Evolutionary conservation across 2,113 vertebrate species (phyloP).

Genomic region (Sula dactylatra): DNA sequence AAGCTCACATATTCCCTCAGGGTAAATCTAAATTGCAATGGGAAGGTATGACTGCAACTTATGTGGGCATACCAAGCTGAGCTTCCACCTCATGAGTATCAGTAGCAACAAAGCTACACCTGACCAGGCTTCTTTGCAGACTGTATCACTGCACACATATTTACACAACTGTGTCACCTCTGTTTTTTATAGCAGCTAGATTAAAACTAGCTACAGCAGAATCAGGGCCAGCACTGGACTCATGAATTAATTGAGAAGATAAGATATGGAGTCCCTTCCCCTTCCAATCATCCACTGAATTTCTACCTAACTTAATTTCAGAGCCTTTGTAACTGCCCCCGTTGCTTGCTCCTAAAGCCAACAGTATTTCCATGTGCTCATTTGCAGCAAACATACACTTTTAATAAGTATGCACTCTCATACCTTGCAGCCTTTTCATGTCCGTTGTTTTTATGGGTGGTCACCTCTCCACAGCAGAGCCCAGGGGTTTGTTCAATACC

Average conservation of each 20-base stretch:
- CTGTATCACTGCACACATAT: neutral
- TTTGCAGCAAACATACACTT: neutral
- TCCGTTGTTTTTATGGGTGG: constrained; percentile 10
- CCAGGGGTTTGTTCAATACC: neutral
- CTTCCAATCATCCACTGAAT: neutral
- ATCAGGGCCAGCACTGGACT: neutral
- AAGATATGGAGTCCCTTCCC: neutral
- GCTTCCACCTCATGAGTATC: neutral
- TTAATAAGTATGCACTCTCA: neutral
- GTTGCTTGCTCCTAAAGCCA: neutral
- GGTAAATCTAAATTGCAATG: neutral
- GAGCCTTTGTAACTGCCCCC: neutral
- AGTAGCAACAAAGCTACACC: neutral
- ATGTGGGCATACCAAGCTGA: neutral
- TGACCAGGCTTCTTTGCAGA: neutral
- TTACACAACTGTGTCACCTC: neutral
- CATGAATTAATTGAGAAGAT: neutral
- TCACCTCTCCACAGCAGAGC: constrained; percentile 2
- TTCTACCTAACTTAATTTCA: neutral
- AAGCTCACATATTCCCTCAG: neutral
- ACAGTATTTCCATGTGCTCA: neutral
- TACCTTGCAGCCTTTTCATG: neutral
- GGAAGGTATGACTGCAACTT: neutral
- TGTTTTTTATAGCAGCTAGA: neutral
- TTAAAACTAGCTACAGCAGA: neutral